A percentile compares a stretch with the other conserved stretches of the same genome.
Conservation (phyloP, 2,888 invertebrate species). For the Epinotia demarniana region DNA sequence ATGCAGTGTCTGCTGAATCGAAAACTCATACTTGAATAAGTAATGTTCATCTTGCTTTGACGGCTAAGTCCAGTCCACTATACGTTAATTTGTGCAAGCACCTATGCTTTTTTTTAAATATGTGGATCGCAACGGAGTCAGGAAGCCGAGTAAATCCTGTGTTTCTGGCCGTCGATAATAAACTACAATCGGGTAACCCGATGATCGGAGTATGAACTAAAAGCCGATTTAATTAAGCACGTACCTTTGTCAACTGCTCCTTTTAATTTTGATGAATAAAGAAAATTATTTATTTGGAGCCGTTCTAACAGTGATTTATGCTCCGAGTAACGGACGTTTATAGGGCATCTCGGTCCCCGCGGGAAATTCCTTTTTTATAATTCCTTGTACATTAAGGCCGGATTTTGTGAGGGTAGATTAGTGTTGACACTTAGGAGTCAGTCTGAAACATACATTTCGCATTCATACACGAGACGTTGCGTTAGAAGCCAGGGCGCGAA, state of each 20-base stretch:
- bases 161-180: slow-evolving; percentile 55
- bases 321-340: slow-evolving; percentile 71
- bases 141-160: slow-evolving; percentile 49
- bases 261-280: slow-evolving; percentile 84
- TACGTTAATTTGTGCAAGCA: slow-evolving; percentile 14
- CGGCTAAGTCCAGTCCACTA: not conserved
- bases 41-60: not conserved
- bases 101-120: slow-evolving; percentile 31
- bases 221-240: slow-evolving; percentile 78
- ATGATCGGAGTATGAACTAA: slow-evolving; percentile 65
- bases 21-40: slow-evolving; percentile 11
- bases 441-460: not conserved
- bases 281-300: slow-evolving; percentile 82
- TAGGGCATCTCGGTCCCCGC: slow-evolving; percentile 64
- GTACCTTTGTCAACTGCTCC: slow-evolving; percentile 81
- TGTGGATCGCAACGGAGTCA: slow-evolving; percentile 4
- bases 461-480: not conserved
- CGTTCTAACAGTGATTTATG: slow-evolving; percentile 80
- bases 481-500: not conserved
- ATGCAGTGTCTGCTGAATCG: not conserved
- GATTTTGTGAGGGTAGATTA: slow-evolving; percentile 47
- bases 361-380: slow-evolving; percentile 75
- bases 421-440: slow-evolving; percentile 33
- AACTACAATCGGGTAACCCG: slow-evolving; percentile 58
- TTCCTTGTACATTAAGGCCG: slow-evolving; percentile 62